Evolutionary conservation across 2,888 invertebrate species (phyloP), one percentile per base, ranked within the genome.

Genomic region (Drosophila putrida): DNA sequence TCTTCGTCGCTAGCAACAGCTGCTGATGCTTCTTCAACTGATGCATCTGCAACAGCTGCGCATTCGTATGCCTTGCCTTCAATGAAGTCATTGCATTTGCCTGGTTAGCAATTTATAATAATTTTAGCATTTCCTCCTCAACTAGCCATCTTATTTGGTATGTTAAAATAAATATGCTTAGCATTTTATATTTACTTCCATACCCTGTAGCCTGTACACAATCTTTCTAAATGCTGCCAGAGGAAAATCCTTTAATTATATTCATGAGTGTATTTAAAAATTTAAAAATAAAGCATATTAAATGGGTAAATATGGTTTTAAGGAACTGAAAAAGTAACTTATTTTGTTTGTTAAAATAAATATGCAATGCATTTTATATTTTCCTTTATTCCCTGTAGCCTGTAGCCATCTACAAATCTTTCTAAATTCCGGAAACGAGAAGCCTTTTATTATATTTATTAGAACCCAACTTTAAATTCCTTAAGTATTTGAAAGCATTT

Each of bases 1-100:
- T 85, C 86, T 88, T 82, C 80, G 74, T 70, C 53, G 74, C 63
- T 2, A 63, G 83, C 66, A 82, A 74, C 82, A 88, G 83, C 88
- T 82, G 83, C 71, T 76, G 65, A 53, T 76, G 80, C 55, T 73
- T 71, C 66, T 61, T 49, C 51, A 55, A 46, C 68, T 63, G 36
- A 60, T 62, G 65, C 60, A 54, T 54, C 53, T 78, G 84, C 74
- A 71, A 79, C 85, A 85, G 76, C 88, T 88, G 88, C 68, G 67
- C 68, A 74, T 79, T 72, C 88, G 63, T 82, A 79, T 75, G 78
- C 62, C 51, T 50, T 66, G 57, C 69, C 20, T 20, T 20, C 1
- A 20, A 76, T 85, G 63, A 82, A 85, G 80, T 75, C 86, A 77
- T 61, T 69, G 80, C 80, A 67, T 76, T 70, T 67, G 85, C 88